Percentiles rank a stretch among this genome's conserved stretches.
These are phyloP conservation scores for Drosophila kurseongensis DNA, from an alignment of 1,140 invertebrate genomes.

Conservation along the genomic window DNA sequence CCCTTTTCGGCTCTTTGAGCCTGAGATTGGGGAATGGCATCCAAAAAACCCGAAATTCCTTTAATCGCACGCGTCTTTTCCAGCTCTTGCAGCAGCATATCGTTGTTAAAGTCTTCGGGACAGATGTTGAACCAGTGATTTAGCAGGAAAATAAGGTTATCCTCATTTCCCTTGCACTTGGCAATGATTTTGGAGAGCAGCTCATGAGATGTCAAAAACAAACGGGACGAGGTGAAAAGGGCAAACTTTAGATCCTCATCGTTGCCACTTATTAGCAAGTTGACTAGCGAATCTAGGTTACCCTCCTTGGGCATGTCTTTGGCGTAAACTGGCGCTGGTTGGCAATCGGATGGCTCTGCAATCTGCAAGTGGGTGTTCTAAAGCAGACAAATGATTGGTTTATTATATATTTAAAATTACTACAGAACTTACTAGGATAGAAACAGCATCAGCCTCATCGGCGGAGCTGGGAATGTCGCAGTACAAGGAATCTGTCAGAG, in stretches of 20 bases:
- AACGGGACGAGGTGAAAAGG: constrained; percentile 45
- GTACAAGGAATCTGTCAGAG: constrained; percentile 67
- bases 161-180: constrained; percentile 19
- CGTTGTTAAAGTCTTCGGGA: constrained; percentile 54
- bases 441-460: constrained; percentile 58
- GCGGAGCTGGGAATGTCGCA: constrained; percentile 73
- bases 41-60: constrained; percentile 29
- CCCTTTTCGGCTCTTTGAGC: constrained; percentile 7
- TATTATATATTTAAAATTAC: not conserved
- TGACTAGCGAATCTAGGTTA: constrained; percentile 33
- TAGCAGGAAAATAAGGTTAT: constrained; percentile 29
- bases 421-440: constrained; percentile 39
- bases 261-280: constrained; percentile 26
- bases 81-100: constrained; percentile 49
- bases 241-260: constrained; percentile 48
- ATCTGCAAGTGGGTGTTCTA: constrained; percentile 61
- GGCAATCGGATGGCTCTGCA: constrained; percentile 49
- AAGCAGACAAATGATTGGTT: not conserved
- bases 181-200: constrained; percentile 39
- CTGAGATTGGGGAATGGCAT: constrained; percentile 28
- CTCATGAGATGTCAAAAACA: constrained; percentile 45
- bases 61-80: constrained; percentile 26
- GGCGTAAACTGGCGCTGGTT: constrained; percentile 48
- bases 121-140: constrained; percentile 43
- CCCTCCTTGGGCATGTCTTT: constrained; percentile 66